Evolutionary conservation across 2,113 vertebrate species (phyloP), one percentile per base, ranked within the genome.

Genomic region (Apodemus sylvaticus): DNA sequence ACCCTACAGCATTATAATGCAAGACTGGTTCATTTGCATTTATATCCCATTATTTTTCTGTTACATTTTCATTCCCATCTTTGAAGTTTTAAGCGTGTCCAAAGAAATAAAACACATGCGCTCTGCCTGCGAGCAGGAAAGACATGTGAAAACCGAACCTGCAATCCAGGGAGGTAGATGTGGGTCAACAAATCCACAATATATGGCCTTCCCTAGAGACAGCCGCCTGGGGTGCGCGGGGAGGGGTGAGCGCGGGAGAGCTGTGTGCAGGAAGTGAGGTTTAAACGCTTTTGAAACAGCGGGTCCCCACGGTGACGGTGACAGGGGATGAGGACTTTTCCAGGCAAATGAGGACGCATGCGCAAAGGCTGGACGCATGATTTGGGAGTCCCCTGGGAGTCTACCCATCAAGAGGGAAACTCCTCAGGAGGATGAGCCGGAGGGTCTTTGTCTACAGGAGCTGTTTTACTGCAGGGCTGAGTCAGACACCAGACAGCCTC

Each of bases 291-390:
- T 71, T 66, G 68, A 95, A 92, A 62, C 53, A 78, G 73, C 55
- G 82, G 17, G 76, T 95, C 88, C 90, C 92, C 79, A 9, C n/a
- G 60, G 87, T 55, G 70, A 89, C 36, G 64, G 90, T n/a, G n/a
- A n/a, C n/a, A n/a, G n/a, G n/a, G 48, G 42, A 81, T 86, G 79
- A 94, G 90, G 66, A 97, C 88, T 94, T 97, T 94, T 88, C 92
- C 96, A 97, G 94, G 78, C 87, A 93, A 66, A 81, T 12, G 79
- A 34, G 86, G 62, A 48, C 90, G 76, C 70, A 51, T 45, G 77
- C 8, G 36, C 76, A 90, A 78, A 96, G 71, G 14, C 24, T 48
- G 73, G 82, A 76, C 34, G 42, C 58, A 55, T 86, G 94, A 97
- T 95, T 96, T 96, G 94, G 86, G 88, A 53, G 90, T 94, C 89